Evolutionary conservation across 2,797 vertebrate genomes (phyloP).

Genomic region (Pseudopleuronectes americanus): DNA sequence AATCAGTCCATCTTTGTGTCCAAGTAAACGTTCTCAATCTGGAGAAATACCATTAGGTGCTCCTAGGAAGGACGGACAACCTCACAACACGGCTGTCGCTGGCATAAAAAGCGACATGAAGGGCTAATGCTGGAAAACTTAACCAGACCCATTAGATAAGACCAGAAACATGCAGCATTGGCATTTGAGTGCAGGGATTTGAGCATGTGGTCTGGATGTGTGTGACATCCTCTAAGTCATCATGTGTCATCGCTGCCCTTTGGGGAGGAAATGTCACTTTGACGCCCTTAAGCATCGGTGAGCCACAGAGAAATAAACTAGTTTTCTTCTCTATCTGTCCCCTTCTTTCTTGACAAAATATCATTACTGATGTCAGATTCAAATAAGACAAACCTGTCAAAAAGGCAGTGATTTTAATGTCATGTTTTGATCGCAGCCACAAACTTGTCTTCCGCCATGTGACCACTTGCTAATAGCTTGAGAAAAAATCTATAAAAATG

Average conservation of each 20-base stretch:
- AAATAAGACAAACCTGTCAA: not conserved
- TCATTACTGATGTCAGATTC: not conserved
- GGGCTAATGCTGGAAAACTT: conserved; percentile 38
- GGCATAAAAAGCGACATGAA: conserved; percentile 57
- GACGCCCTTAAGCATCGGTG: conserved; percentile 38
- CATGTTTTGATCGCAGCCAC: not conserved
- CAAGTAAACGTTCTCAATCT: not conserved
- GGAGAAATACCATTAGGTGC: not conserved
- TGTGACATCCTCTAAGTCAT: conserved; percentile 64
- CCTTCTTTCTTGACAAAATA: conserved; percentile 5
- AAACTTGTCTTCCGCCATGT: not conserved
- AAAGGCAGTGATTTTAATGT: not conserved
- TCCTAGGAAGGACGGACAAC: not conserved
- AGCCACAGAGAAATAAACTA: conserved; percentile 1
- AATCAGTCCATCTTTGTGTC: not conserved
- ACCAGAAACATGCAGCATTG: conserved; percentile 52
- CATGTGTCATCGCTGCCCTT: conserved; percentile 71
- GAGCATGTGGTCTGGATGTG: conserved; percentile 60
- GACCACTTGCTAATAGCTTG: not conserved
- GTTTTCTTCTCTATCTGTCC: not conserved
- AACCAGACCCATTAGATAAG: conserved; percentile 30
- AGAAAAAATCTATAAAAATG: too few relatives aligned
- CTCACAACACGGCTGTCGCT: not conserved
- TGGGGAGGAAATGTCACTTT: conserved; percentile 71
- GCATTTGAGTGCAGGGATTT: conserved; percentile 69